Base-by-base conservation (phyloP, 2,113 vertebrate genomes). In the Dasyornis broadbenti region DNA sequence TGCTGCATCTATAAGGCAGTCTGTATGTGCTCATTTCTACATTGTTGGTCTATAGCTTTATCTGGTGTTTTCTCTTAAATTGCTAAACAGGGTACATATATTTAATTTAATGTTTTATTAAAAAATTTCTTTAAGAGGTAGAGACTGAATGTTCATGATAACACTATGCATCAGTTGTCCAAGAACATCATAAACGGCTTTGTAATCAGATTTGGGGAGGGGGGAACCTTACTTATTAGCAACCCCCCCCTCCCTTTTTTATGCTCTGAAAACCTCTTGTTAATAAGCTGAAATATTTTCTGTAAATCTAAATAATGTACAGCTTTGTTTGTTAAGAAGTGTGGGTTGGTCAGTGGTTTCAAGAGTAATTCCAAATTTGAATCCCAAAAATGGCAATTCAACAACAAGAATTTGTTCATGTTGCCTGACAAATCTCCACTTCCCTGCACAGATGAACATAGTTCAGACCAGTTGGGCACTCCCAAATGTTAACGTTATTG, bases 251-350 rank as follows among this genome's bases (percentile, higher is more conserved):
- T 9, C 9, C 11, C 6, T 42, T 83, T 60, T 63, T n/a, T 3
- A 35, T 59, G 16, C n/a, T 83, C 56, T 92, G 81, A 63, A 94
- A 95, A 81, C 44, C 39, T 83, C 26, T 86, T 86, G 56, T 37
- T 90, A 92, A 75, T 83, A 84, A 78, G 18, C 12, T 37, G 40
- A 59, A 94, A 80, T 68, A 77, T 86, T 95, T 96, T 93, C 72
- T 75, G 72, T 81, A 79, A 40, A 71, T 69, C 79, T 94, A 65
- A 85, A 81, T 90, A 94, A 93, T 16, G 21, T 87, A 90, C 66
- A 92, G 81, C 88, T 94, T 96, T 94, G 64, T 95, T 91, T 90
- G 82, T 93, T 76, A 57, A 83, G 78, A 64, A 90, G 61, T 52
- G 79, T 88, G 81, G 86, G 84, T 56, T 92, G 79, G 75, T 85